Base-by-base conservation (phyloP, 2,113 vertebrate species). In the Lichenostomus cassidix region DNA sequence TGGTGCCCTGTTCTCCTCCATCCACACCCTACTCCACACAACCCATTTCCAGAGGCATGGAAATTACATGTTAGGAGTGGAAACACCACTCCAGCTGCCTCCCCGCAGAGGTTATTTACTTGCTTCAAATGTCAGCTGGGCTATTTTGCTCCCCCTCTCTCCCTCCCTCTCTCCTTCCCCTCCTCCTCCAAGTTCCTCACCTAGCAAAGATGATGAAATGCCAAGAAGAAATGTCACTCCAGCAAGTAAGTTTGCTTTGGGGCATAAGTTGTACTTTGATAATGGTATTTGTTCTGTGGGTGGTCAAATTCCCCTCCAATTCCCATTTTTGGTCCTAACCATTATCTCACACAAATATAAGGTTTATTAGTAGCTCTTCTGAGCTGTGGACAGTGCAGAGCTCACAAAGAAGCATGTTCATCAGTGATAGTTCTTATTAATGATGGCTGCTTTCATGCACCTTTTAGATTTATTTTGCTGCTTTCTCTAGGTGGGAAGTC, bases 251-350 rank as follows among this genome's bases (percentile, higher is more conserved):
- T 90, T 92, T 23, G 68, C 92, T 96, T 91, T 95, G 93, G 97
- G 97, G 94, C 93, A 89, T 68, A 92, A 89, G 90, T 74, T 89
- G 62, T 64, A 73, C 79, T 90, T 90, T 97, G 96, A 98, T 97
- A 97, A 89, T 79, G 83, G 52, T 95, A 87, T 97, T 96, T 97
- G 90, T 92, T 77, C 96, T 93, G 94, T 97, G 97, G 97, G 97
- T 97, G 97, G 97, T 91, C 97, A 95, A 92, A 89, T 87, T 96
- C 95, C 74, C 65, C 89, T 96, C 64, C 67, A 62, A 90, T 93
- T 81, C 88, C 60, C 79, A 60, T 83, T 83, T 88, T 91, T 52
- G 94, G 97, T 96, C 92, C 94, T 94, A 96, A 96, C 89, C 96
- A 89, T 94, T 96, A 95, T 96, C 91, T 96, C 74, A 86, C 0